phyloP scores from a whole-genome alignment of 1,140 invertebrate genomes.

The Aricia agestis region DNA sequence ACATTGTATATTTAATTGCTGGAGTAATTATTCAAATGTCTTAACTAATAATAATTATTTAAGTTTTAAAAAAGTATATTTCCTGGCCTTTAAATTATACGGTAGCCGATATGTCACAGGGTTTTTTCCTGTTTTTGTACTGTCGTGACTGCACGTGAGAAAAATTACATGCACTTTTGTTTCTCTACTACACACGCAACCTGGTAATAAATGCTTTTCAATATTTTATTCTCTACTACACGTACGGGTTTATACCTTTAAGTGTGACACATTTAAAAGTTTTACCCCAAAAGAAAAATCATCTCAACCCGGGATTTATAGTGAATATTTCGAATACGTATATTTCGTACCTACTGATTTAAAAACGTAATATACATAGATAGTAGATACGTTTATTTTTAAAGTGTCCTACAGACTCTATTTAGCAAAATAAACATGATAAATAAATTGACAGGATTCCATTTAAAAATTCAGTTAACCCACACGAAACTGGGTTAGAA shows the following conservation, averaged over 20 bases:
- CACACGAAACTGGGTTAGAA: neutral
- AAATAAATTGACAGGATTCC: neutral
- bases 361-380: too few relatives aligned
- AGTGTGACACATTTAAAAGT: too few relatives aligned
- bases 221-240: neutral
- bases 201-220: neutral
- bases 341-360: too few relatives aligned
- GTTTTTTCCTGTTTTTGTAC: neutral
- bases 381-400: too few relatives aligned
- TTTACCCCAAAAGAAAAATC: too few relatives aligned
- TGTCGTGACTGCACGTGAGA: slow-evolving; percentile 1
- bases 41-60: neutral
- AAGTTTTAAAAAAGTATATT: neutral
- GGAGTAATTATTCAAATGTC: neutral
- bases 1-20: neutral
- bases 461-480: neutral
- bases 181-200: neutral
- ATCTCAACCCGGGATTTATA: too few relatives aligned
- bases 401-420: neutral
- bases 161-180: slow-evolving; percentile 10
- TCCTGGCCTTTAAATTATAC: neutral
- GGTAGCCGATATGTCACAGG: neutral
- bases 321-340: too few relatives aligned
- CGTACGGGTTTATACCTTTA: too few relatives aligned
- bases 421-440: neutral